A percentile compares a stretch with the other conserved stretches of the same genome.
Evolutionary conservation across 2,888 invertebrate genomes (phyloP).

Genomic region (Theristus sp.): DNA sequence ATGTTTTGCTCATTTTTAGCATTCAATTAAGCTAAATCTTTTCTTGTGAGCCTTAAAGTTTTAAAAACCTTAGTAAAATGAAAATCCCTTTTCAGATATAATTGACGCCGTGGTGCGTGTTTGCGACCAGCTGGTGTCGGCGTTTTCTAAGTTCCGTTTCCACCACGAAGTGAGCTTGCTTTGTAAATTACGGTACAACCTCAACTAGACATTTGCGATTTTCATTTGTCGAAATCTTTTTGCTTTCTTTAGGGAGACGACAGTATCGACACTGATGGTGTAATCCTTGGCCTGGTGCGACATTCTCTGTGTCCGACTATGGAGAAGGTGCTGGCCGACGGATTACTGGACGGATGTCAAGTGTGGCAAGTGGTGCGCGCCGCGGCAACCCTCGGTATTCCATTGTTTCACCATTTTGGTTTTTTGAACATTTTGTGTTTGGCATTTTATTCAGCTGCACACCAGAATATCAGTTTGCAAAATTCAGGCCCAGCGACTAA

Average conservation of each 20-base stretch:
- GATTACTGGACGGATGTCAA: conserved; percentile 64
- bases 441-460: too few relatives aligned
- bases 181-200: background rate
- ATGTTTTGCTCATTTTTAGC: too few relatives aligned
- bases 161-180: background rate
- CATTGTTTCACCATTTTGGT: background rate
- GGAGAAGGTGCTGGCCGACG: conserved; percentile 62
- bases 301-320: conserved; percentile 54
- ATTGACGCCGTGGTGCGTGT: background rate
- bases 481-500: conserved; percentile 53
- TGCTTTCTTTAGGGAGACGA: background rate
- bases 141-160: background rate
- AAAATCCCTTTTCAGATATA: too few relatives aligned
- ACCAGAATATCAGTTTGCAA: background rate
- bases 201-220: background rate
- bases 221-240: background rate
- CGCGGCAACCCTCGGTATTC: conserved; percentile 54
- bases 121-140: conserved; percentile 1
- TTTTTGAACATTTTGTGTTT: background rate
- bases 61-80: too few relatives aligned
- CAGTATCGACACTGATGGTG: background rate
- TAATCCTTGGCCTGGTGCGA: background rate
- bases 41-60: too few relatives aligned
- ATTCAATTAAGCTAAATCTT: too few relatives aligned
- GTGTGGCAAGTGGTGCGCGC: conserved; percentile 73